A percentile compares a stretch with the other conserved stretches of the same genome.
phyloP scores from a whole-genome alignment of 2,888 invertebrate species.

The Rhogogaster chlorosoma region DNA sequence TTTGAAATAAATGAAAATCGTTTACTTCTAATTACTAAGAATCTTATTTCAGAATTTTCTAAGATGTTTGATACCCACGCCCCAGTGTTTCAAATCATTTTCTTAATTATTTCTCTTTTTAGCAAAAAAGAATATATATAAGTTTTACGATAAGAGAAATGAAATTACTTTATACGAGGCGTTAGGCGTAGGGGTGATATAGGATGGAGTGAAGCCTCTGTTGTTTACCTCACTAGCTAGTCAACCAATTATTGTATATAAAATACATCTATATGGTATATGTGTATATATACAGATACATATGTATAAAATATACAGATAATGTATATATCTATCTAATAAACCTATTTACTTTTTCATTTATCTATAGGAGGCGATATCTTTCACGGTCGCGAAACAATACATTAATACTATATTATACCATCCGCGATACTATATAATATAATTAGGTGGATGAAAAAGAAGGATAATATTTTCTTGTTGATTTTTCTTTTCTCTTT shows the following conservation, averaged over 20 bases:
- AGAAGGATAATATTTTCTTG: neutral
- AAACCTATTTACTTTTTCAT: conserved; percentile 36
- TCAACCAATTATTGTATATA: conserved; percentile 30
- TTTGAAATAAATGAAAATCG: neutral
- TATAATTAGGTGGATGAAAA: neutral
- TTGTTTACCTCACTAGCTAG: conserved; percentile 15
- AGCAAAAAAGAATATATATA: neutral
- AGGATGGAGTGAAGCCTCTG: neutral
- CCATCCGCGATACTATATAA: neutral
- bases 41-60: neutral
- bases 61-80: neutral
- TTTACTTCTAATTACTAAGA: neutral
- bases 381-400: neutral
- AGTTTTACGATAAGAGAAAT: neutral
- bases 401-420: neutral
- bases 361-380: conserved; percentile 33
- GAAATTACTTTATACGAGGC: neutral
- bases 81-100: neutral
- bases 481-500: neutral
- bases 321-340: conserved; percentile 25
- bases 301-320: conserved; percentile 42
- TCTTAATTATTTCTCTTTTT: neutral
- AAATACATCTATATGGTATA: conserved; percentile 18
- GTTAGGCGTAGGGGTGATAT: neutral
- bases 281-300: neutral